Percentiles rank a stretch among this genome's conserved stretches.
Evolutionary conservation across 2,888 invertebrate species (phyloP).

Genomic region (Deilephila elpenor): DNA sequence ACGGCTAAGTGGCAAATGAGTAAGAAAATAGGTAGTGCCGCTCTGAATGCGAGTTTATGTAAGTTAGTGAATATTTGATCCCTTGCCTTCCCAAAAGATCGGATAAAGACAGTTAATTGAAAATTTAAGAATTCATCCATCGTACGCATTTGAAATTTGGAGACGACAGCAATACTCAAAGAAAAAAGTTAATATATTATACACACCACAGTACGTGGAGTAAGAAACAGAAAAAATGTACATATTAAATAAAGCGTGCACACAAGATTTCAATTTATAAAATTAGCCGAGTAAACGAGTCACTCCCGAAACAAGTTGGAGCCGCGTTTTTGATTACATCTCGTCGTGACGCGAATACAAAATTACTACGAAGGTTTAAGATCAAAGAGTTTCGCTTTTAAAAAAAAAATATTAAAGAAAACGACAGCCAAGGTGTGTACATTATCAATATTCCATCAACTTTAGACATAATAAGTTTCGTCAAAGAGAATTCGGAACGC

Average conservation of each 20-base stretch:
- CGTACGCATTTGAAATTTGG: background rate
- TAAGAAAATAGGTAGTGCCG: no score
- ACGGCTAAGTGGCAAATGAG: no score
- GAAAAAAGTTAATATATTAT: background rate
- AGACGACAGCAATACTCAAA: background rate
- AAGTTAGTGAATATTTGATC: background rate
- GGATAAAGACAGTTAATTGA: background rate
- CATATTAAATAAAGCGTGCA: constrained; percentile 20
- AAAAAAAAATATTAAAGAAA: constrained; percentile 38
- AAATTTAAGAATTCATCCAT: background rate
- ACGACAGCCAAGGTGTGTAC: constrained; percentile 43
- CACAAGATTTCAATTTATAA: constrained; percentile 30
- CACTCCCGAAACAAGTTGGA: constrained; percentile 46
- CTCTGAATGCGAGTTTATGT: no score
- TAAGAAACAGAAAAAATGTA: background rate
- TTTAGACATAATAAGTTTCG: constrained; percentile 43
- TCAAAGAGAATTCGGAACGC: constrained; percentile 36
- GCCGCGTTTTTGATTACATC: constrained; percentile 59
- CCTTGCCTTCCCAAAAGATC: background rate
- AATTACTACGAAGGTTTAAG: constrained; percentile 47
- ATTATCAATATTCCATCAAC: constrained; percentile 56
- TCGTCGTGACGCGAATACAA: constrained; percentile 54
- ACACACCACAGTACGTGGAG: background rate
- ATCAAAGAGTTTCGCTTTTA: constrained; percentile 60
- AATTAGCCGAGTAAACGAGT: constrained; percentile 42